Conservation (phyloP, 2,888 invertebrate species). For the Choreutis nemorana region DNA sequence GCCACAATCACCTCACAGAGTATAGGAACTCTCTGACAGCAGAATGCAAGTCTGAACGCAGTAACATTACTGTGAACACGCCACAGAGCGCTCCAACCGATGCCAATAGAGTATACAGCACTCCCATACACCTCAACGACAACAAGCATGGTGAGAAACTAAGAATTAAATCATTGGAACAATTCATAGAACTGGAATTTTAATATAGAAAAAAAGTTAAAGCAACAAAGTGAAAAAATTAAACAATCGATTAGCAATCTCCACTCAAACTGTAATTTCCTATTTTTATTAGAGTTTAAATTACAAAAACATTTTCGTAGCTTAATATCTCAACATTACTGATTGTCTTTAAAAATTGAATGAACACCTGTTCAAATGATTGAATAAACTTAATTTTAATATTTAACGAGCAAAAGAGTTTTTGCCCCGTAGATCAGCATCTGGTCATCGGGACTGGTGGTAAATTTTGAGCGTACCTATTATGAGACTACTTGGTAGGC, state of each 20-base stretch:
- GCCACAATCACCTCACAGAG: conserved; percentile 42
- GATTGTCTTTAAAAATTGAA: no score
- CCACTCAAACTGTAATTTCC: neutral
- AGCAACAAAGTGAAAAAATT: neutral
- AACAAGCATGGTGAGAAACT: conserved; percentile 40
- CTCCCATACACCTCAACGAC: conserved; percentile 53
- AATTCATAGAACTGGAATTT: neutral
- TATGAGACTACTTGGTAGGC: no score
- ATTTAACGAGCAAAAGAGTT: no score
- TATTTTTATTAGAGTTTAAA: no score
- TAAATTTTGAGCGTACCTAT: no score
- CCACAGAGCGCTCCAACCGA: conserved; percentile 40
- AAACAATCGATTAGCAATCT: neutral
- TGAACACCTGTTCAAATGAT: no score
- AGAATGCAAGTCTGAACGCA: conserved; percentile 52
- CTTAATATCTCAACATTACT: no score
- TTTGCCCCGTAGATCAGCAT: no score
- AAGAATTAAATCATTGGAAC: neutral
- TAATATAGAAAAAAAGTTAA: neutral
- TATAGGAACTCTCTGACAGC: conserved; percentile 50
- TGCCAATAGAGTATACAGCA: conserved; percentile 51
- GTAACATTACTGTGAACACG: conserved; percentile 40
- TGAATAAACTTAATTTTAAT: no score
- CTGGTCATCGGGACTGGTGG: no score
- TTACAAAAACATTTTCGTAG: no score